A percentile compares a stretch with the other conserved stretches of the same genome.
phyloP scores from a whole-genome alignment of 2,797 vertebrate species.

The Typhlichthys subterraneus region DNA sequence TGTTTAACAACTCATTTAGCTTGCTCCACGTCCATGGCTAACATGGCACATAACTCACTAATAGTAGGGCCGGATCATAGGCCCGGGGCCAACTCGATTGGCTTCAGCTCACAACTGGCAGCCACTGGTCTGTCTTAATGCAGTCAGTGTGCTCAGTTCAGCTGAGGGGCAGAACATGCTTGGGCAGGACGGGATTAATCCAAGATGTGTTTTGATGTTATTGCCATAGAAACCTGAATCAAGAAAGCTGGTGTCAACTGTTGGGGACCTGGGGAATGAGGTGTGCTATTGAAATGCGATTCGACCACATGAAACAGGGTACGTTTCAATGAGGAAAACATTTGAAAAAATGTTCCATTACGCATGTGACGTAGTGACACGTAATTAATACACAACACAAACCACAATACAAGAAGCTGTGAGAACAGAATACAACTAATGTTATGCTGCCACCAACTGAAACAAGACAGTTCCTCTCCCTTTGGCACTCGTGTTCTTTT shows the following conservation, averaged over 20 bases:
- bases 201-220: conserved; percentile 68
- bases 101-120: conserved; percentile 40
- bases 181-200: conserved; percentile 54
- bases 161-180: conserved; percentile 40
- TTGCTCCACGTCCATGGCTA: conserved; percentile 4
- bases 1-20: conserved; percentile 22
- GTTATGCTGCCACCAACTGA: too few species aligned
- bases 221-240: conserved; percentile 56
- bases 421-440: too few species aligned
- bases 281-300: too few species aligned
- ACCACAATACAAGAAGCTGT: too few species aligned
- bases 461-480: too few species aligned
- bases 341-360: too few species aligned
- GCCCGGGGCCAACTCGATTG: conserved; percentile 29
- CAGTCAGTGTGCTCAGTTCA: conserved; percentile 40
- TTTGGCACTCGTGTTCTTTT: too few species aligned
- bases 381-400: too few species aligned
- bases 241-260: conserved; percentile 26
- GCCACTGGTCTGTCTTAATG: conserved; percentile 13
- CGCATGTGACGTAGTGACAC: too few species aligned
- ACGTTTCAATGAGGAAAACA: too few species aligned
- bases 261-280: too few species aligned
- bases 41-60: conserved; percentile 31
- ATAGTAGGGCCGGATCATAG: conserved; percentile 24
- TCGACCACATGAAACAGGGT: background rate